phyloP scores from a whole-genome alignment of 2,888 invertebrate genomes.

The Caenorhabditis macrosperma region DNA sequence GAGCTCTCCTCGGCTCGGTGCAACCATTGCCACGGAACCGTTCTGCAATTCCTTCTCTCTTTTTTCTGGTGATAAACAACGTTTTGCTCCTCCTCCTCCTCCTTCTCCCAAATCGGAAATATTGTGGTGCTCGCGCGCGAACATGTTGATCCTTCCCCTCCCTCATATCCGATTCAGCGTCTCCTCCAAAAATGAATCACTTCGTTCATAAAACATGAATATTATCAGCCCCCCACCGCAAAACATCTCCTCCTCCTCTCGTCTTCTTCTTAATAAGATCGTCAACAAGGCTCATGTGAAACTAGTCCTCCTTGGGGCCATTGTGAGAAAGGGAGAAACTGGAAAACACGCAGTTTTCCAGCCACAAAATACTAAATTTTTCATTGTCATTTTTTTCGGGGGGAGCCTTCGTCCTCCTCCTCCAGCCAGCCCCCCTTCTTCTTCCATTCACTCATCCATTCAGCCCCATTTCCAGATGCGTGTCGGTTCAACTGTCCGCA shows the following conservation, averaged over 20 bases:
- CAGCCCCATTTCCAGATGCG: conserved; percentile 12
- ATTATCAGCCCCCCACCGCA: conserved; percentile 10
- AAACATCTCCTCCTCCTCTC: not conserved
- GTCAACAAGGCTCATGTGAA: conserved; percentile 30
- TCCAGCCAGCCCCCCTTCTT: not conserved
- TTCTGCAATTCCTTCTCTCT: too few relatives aligned
- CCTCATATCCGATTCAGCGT: conserved; percentile 37
- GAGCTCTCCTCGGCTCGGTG: too few relatives aligned
- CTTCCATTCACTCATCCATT: not conserved
- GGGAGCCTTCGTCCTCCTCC: not conserved
- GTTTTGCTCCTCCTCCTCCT: too few relatives aligned
- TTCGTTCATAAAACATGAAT: conserved; percentile 41
- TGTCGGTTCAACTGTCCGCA: conserved; percentile 49
- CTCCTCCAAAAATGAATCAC: conserved; percentile 24
- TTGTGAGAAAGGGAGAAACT: not conserved
- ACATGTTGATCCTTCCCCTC: conserved; percentile 6
- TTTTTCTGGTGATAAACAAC: too few relatives aligned
- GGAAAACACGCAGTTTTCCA: conserved; percentile 11
- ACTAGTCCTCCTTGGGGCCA: not conserved
- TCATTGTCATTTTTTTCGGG: conserved; percentile 18
- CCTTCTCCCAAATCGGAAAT: conserved; percentile 2
- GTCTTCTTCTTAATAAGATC: not conserved
- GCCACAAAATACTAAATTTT: conserved; percentile 46
- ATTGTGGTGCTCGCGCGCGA: not conserved
- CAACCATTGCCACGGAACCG: too few relatives aligned